A percentile compares a stretch with the other conserved stretches of the same genome.
Evolutionary conservation across 2,113 vertebrate species (phyloP).

Genomic region (Laterallus jamaicensis): DNA sequence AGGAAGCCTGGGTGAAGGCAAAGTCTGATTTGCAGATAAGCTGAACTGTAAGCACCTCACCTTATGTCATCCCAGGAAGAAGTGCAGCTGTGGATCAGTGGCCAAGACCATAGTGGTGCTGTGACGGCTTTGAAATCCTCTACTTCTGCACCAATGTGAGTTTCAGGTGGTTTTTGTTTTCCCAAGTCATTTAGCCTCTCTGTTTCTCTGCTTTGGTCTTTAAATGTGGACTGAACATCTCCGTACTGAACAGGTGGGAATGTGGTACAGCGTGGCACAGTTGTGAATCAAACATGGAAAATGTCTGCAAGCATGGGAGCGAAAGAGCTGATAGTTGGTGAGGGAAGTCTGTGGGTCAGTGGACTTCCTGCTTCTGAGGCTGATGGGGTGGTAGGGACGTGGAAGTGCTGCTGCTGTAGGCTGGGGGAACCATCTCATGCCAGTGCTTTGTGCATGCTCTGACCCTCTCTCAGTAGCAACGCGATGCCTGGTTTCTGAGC

Average conservation of each 20-base stretch:
- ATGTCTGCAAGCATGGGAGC: not conserved
- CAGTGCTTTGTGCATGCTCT: not conserved
- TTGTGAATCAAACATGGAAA: not conserved
- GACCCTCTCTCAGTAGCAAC: not conserved
- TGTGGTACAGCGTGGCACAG: not conserved
- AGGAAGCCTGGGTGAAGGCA: not conserved
- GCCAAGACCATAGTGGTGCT: not conserved
- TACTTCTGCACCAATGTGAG: not conserved
- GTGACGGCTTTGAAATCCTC: not conserved
- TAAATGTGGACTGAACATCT: not conserved
- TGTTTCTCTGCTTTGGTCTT: not conserved
- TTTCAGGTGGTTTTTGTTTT: not conserved
- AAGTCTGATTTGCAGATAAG: not conserved
- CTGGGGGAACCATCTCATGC: not conserved
- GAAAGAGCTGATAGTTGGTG: not conserved
- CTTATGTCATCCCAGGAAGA: not conserved
- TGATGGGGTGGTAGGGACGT: not conserved
- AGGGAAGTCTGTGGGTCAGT: too few species aligned
- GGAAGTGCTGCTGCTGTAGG: not conserved
- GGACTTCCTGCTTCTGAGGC: not conserved
- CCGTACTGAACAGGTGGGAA: not conserved
- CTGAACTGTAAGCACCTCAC: not conserved
- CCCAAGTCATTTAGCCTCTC: not conserved
- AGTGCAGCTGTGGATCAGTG: not conserved
- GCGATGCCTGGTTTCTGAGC: accelerated